Evolutionary conservation across 2,113 vertebrate genomes (phyloP).

Genomic region (Nettapus auritus): DNA sequence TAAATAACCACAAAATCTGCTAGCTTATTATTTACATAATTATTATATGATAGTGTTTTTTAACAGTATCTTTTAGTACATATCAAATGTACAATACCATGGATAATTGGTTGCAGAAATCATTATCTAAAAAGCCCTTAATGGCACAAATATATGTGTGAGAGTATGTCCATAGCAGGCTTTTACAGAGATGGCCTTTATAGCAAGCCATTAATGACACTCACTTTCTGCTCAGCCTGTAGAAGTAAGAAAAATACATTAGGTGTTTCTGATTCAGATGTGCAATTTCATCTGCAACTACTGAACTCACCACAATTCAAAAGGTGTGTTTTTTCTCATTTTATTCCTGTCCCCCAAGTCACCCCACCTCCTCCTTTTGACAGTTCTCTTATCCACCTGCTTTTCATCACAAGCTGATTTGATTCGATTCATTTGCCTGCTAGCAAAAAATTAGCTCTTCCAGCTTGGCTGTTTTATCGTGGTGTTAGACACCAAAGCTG

Average conservation of each 20-base stretch:
- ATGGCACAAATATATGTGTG: not conserved
- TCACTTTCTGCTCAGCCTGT: not conserved
- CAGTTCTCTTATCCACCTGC: not conserved
- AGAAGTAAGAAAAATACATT: not conserved
- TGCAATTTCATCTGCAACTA: not conserved
- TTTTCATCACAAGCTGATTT: not conserved
- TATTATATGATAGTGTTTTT: not conserved
- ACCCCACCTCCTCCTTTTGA: not conserved
- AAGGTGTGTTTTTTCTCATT: not conserved
- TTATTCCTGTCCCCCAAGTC: not conserved
- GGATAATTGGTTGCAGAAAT: not conserved
- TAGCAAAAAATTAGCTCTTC: not conserved
- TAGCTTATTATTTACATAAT: not conserved
- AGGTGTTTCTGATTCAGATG: not conserved
- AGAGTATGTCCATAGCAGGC: not conserved
- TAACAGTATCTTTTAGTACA: not conserved
- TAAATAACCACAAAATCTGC: not conserved
- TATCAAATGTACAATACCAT: not conserved
- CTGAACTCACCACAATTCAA: not conserved
- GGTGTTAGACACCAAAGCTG: not conserved
- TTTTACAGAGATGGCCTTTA: not conserved
- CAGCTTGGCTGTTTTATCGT: not conserved
- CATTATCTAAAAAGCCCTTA: not conserved
- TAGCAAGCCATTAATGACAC: not conserved
- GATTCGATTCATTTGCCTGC: accelerated